Base-by-base conservation (phyloP, 1,140 invertebrate species). In the Papilio polyxenes region DNA sequence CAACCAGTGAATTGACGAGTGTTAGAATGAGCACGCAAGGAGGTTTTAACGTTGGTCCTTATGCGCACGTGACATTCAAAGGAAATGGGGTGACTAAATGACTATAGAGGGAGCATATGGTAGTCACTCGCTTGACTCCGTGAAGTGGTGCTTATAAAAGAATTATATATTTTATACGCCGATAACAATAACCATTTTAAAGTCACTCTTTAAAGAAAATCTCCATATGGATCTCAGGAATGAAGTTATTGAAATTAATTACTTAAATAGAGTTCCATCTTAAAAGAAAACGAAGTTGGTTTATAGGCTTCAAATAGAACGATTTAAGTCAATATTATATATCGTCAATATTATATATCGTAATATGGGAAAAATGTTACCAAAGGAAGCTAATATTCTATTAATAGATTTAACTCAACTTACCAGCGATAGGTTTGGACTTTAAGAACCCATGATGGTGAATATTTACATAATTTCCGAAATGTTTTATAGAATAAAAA, bases 31-130 rank as follows among this genome's bases (percentile, higher is more conserved):
- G 86, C 87, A 85, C 81, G 78, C 82, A 81, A 90, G 87, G 81
- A 86, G 84, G 85, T 62, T 83, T 85, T 87, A 85, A 79, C 80
- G 76, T 83, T 80, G 65, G 74, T 84, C 83, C 87, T 89, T 72
- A 75, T 69, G 85, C 82, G 89, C 89, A 91, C 90, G 90, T 91
- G 88, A 90, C 89, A 83, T 85, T 80, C 81, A 84, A 80, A 79
- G 81, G 80, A 84, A 80, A 59, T 82, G 72, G 83, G 85, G 83
- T 77, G 75, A 82, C 56, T 82, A 74, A 85, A 79, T 81, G 84
- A 82, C 83, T 86, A 80, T 37, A 75, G 84, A 83, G 75, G 48
- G 80, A 85, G 81, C 89, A 90, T 90, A 90, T 89, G 89, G 85
- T 84, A 65, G 17, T 84, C 56, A 65, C 53, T 74, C 76, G 59